Base-by-base conservation (phyloP, 2,113 vertebrate species). In the Monarcha castaneiventris region DNA sequence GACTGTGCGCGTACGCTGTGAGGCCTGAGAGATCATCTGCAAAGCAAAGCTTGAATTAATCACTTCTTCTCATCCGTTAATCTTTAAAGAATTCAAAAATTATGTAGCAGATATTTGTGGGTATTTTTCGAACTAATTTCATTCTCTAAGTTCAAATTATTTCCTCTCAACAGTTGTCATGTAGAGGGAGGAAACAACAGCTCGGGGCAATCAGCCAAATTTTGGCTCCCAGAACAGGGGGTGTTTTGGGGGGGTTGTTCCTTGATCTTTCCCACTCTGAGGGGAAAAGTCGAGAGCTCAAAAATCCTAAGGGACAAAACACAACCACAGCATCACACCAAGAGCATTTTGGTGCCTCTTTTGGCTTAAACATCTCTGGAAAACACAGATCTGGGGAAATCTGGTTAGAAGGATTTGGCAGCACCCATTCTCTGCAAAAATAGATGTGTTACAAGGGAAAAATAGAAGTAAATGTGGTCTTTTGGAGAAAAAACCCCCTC, bases 11-110 rank as follows among this genome's bases (percentile, higher is more conserved):
- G 19, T 61, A 43, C 1, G 2, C 56, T 23, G 75, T 33, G 74
- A 89, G 95, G 89, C 83, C 86, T 76, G 84, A 94, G 95, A 93
- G 92, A 89, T 96, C 90, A 71, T 93, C 79, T 86, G 79, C 6
- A 19, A 94, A 93, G 75, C 61, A 85, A 86, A 84, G 62, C 69
- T 77, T 63, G 76, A 83, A 89, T 95, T 87, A 94, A 94, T 96
- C 63, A 81, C 93, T 94, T 52, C 89, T 89, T 27, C 89, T 91
- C 54, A 17, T 30, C 43, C 54, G 35, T 72, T 94, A 58, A 75
- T 96, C 66, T 84, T 79, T 49, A n/a, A 77, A 72, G 66, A 87
- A 79, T 61, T 37, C 56, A 91, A 66, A 66, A 79, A 89, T 19
- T 17, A 69, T 7, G 61, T 52, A 61, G 74, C 35, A 89, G 69